Percentiles rank a stretch among this genome's conserved stretches.
phyloP scores from a whole-genome alignment of 2,113 vertebrate genomes.

The Empidonax alnorum region DNA sequence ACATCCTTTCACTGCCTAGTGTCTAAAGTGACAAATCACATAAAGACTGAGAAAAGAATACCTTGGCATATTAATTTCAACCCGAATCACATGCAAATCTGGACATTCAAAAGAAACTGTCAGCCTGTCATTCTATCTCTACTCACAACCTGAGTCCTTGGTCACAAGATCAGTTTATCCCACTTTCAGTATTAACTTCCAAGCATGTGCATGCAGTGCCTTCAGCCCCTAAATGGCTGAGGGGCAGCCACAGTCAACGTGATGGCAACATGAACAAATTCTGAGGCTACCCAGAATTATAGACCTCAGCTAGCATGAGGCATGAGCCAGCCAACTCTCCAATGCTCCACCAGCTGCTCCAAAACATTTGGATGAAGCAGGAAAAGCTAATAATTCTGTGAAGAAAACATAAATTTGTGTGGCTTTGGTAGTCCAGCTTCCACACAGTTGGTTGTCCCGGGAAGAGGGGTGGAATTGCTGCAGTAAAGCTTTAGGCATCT shows the following conservation, averaged over 20 bases:
- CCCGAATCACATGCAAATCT: neutral
- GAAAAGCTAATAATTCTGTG: neutral
- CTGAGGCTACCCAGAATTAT: neutral
- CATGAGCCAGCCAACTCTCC: neutral
- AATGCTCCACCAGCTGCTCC: neutral
- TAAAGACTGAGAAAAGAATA: neutral
- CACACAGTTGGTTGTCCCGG: rapidly evolving
- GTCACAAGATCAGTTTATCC: neutral
- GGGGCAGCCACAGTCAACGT: neutral
- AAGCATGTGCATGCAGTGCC: neutral
- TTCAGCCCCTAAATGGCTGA: neutral
- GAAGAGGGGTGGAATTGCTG: neutral
- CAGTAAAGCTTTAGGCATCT: neutral
- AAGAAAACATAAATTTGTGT: neutral
- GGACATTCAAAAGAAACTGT: neutral
- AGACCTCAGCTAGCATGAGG: rapidly evolving
- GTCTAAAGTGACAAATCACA: neutral
- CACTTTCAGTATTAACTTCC: neutral
- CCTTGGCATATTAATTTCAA: neutral
- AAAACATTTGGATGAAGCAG: neutral
- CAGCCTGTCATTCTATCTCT: neutral
- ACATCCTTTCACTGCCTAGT: neutral
- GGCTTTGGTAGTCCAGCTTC: neutral
- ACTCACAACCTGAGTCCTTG: rapidly evolving
- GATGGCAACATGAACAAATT: neutral